These are phyloP conservation scores for Ctenomys sociabilis DNA, from an alignment of 2,113 vertebrate species.

Conservation along the genomic window DNA sequence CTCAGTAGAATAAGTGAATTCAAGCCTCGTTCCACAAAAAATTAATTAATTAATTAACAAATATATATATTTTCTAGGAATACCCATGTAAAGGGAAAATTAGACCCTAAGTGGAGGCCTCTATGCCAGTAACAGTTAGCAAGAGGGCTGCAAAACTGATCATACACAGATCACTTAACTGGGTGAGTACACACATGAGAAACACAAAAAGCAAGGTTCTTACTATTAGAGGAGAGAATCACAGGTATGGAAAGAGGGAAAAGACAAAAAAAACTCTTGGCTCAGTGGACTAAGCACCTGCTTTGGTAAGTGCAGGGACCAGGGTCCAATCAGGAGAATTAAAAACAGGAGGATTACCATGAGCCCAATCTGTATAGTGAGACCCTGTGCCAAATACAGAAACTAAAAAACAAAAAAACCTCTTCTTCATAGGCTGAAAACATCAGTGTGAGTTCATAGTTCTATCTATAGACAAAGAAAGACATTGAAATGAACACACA, in stretches of 20 bases:
- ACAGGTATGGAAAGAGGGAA: not conserved
- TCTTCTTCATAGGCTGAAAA: not conserved
- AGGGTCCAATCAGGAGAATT: too few relatives aligned
- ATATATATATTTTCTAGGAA: too few relatives aligned
- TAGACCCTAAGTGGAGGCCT: not conserved
- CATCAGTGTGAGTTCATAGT: not conserved
- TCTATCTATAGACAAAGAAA: not conserved
- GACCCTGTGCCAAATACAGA: too few relatives aligned
- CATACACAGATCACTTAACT: not conserved
- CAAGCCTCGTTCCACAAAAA: too few relatives aligned
- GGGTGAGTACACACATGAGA: not conserved
- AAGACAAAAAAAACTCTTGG: not conserved
- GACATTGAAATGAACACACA: not conserved
- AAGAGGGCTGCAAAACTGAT: not conserved
- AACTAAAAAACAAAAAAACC: not conserved
- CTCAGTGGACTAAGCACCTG: too few relatives aligned
- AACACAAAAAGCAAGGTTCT: not conserved
- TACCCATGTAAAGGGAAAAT: not conserved
- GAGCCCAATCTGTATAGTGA: too few relatives aligned
- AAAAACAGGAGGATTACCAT: too few relatives aligned
- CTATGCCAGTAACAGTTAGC: not conserved
- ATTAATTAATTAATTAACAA: too few relatives aligned
- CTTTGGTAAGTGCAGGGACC: too few relatives aligned
- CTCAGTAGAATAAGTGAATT: too few relatives aligned
- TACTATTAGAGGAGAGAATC: not conserved